Conservation (phyloP, 2,797 vertebrate genomes). For the Alca torda region DNA sequence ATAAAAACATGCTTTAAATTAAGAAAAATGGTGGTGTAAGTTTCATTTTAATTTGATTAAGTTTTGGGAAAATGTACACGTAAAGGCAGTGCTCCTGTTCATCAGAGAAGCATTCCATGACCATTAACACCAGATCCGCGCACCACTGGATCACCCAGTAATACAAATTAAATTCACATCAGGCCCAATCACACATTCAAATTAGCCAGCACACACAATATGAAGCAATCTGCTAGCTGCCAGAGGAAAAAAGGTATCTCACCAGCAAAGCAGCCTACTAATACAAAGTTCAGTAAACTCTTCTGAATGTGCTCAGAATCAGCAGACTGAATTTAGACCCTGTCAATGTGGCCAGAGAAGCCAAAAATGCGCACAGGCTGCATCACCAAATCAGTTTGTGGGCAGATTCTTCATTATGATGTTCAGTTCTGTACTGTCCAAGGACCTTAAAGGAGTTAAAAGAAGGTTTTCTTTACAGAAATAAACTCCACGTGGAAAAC, state of each 20-base stretch:
- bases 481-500: background rate
- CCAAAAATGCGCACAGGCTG: background rate
- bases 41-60: slow-evolving; percentile 2
- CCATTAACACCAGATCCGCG: background rate
- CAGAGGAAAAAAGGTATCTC: background rate
- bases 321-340: background rate
- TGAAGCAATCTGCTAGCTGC: background rate
- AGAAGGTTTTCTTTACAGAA: background rate
- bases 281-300: background rate
- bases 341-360: background rate
- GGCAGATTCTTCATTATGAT: background rate
- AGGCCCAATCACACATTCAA: background rate
- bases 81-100: background rate
- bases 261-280: background rate
- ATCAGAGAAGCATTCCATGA: background rate
- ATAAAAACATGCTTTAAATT: background rate
- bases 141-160: background rate
- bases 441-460: background rate
- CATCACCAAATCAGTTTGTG: background rate
- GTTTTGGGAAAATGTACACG: background rate
- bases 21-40: background rate
- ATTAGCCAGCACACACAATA: background rate
- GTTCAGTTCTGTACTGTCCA: background rate
- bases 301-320: background rate
- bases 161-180: background rate